Percentiles rank a stretch among this genome's conserved stretches.
phyloP scores from a whole-genome alignment of 2,797 vertebrate species.

The Numenius phaeopus region DNA sequence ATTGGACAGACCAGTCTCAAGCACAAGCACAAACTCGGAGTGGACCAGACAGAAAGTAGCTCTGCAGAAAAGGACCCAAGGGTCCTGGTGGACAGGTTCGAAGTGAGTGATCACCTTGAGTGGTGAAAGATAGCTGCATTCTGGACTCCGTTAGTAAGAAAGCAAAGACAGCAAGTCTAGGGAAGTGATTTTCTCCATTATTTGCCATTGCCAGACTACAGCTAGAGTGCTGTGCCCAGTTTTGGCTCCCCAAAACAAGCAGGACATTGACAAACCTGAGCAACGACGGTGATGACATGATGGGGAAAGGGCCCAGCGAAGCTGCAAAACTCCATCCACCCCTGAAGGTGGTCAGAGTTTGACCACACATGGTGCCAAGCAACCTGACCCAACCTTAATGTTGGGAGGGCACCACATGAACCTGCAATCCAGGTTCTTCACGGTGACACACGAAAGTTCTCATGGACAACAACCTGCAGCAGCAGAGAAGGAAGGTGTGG shows the following conservation, averaged over 20 bases:
- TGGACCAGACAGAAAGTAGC: background rate
- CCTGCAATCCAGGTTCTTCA: background rate
- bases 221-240: background rate
- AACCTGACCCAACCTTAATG: background rate
- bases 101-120: background rate
- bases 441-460: background rate
- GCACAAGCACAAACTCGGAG: background rate
- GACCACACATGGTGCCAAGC: fast-evolving
- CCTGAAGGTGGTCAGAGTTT: background rate
- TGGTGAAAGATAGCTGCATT: background rate
- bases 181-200: background rate
- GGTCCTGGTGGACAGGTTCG: background rate
- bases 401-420: background rate
- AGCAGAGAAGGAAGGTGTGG: background rate
- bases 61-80: background rate
- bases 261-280: background rate
- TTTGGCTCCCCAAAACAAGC: background rate
- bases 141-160: background rate
- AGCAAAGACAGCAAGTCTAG: background rate
- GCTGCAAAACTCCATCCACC: background rate
- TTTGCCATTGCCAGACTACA: background rate
- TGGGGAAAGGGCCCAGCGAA: background rate
- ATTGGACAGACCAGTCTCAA: background rate
- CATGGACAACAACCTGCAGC: background rate
- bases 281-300: background rate